These are phyloP conservation scores for Dexiosoma caninum DNA, from an alignment of 2,888 invertebrate species.

Conservation along the genomic window DNA sequence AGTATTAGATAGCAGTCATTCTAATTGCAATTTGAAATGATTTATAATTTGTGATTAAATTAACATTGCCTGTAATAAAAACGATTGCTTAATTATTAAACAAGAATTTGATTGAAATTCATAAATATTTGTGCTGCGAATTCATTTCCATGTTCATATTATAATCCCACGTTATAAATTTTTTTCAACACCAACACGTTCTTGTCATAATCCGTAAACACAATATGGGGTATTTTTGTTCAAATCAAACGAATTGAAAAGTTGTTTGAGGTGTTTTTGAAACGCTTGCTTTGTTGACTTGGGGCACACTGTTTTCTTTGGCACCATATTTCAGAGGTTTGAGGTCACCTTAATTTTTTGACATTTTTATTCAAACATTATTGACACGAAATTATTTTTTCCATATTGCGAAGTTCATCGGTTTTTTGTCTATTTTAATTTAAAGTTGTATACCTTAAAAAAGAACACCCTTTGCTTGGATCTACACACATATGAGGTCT, in stretches of 20 bases:
- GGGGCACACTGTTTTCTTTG: too few relatives aligned
- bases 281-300: too few relatives aligned
- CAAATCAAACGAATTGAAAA: not conserved
- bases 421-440: too few relatives aligned
- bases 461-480: too few relatives aligned
- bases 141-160: slow-evolving; percentile 12
- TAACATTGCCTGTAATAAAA: slow-evolving; percentile 17
- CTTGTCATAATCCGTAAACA: not conserved
- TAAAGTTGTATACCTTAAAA: too few relatives aligned
- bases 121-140: slow-evolving; percentile 26
- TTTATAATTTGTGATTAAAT: slow-evolving; percentile 23
- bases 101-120: slow-evolving; percentile 19
- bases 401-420: too few relatives aligned
- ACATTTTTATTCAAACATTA: too few relatives aligned
- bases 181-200: slow-evolving; percentile 22
- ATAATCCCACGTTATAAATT: not conserved
- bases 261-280: too few relatives aligned
- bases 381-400: too few relatives aligned
- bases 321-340: too few relatives aligned
- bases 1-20: slow-evolving; percentile 8
- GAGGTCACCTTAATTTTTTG: too few relatives aligned
- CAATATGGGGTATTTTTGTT: slow-evolving; percentile 25
- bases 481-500: too few relatives aligned
- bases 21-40: slow-evolving; percentile 19
- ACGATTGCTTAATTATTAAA: slow-evolving; percentile 10